Evolutionary conservation across 2,113 vertebrate genomes (phyloP).

Genomic region (Laticauda colubrina): DNA sequence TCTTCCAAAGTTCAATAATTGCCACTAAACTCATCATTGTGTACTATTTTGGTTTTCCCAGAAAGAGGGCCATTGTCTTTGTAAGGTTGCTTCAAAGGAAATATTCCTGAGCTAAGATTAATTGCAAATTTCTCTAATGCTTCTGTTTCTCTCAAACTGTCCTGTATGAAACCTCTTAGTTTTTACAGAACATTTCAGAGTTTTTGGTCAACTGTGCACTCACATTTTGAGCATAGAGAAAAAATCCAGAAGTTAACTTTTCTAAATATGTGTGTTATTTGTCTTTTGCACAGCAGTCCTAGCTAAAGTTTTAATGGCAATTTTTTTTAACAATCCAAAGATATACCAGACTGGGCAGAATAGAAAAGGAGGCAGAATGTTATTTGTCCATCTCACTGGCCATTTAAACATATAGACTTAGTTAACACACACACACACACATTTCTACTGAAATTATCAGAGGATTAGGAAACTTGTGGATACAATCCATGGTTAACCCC

Average conservation of each 20-base stretch:
- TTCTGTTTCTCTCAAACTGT: neutral
- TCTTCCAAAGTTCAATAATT: neutral
- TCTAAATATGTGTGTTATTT: neutral
- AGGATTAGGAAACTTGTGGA: neutral
- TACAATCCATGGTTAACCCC: neutral
- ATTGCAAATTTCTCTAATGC: neutral
- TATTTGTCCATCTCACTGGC: neutral
- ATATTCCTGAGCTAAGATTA: neutral
- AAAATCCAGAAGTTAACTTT: neutral
- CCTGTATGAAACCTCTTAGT: neutral
- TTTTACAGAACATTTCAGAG: neutral
- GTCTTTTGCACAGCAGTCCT: neutral
- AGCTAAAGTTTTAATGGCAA: neutral
- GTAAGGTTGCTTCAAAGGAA: neutral
- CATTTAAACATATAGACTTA: neutral
- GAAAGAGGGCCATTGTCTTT: neutral
- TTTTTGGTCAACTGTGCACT: neutral
- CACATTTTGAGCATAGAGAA: neutral
- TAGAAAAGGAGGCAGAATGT: neutral
- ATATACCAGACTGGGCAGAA: neutral
- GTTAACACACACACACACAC: neutral
- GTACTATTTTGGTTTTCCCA: neutral
- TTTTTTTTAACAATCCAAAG: neutral
- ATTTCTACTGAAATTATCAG: neutral
- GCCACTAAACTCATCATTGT: neutral